Evolutionary conservation across 1,140 invertebrate genomes (phyloP).

Genomic region (Hylaeus volcanicus): DNA sequence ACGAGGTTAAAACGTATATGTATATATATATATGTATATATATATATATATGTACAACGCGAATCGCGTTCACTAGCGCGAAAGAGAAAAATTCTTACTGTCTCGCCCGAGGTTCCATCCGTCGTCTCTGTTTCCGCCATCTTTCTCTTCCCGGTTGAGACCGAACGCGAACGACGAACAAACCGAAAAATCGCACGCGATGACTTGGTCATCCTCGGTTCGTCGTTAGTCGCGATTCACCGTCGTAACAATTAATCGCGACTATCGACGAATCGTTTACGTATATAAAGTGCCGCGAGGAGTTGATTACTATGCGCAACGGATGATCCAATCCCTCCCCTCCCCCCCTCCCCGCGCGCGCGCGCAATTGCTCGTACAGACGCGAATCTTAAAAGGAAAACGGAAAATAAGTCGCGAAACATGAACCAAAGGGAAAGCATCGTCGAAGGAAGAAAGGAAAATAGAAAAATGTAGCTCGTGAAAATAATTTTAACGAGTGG

Average conservation of each 20-base stretch:
- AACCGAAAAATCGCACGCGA: neutral
- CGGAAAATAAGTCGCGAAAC: neutral
- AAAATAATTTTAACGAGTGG: slow-evolving; percentile 20
- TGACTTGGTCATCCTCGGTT: neutral
- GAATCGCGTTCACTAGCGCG: slow-evolving; percentile 15
- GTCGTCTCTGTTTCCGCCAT: neutral
- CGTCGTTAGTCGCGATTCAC: slow-evolving; percentile 16
- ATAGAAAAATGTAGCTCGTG: too few species aligned
- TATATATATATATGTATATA: neutral
- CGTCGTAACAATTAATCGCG: slow-evolving; percentile 23
- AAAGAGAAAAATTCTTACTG: slow-evolving; percentile 26
- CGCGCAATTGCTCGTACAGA: neutral
- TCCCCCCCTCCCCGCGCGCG: neutral
- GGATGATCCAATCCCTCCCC: neutral
- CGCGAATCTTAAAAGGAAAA: neutral
- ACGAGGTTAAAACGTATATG: slow-evolving; percentile 57
- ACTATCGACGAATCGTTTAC: neutral
- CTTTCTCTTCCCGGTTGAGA: too few species aligned
- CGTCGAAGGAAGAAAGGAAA: neutral
- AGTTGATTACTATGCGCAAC: slow-evolving; percentile 8
- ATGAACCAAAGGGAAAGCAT: neutral
- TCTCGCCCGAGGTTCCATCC: too few species aligned
- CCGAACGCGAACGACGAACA: too few species aligned
- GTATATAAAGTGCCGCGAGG: neutral
- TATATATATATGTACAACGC: slow-evolving; percentile 11